Percentiles rank a stretch among this genome's conserved stretches.
These are phyloP conservation scores for Arizona elegans DNA, from an alignment of 2,113 vertebrate genomes.

Conservation along the genomic window DNA sequence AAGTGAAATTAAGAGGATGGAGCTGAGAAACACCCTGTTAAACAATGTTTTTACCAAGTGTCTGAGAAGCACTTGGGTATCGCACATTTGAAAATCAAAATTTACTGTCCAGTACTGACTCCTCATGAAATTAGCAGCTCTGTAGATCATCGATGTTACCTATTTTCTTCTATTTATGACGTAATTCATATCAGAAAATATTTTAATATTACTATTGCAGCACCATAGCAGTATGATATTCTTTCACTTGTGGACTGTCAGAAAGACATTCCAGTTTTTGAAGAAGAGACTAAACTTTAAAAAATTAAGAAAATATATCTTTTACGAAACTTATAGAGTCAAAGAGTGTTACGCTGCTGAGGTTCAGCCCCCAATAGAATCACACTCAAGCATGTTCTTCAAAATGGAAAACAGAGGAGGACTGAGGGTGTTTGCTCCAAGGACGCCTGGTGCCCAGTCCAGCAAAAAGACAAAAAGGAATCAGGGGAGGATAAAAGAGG, in stretches of 20 bases:
- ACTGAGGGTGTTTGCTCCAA: background rate
- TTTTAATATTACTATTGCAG: background rate
- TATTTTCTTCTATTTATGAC: background rate
- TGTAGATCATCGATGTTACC: background rate
- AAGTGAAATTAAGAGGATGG: background rate
- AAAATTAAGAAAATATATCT: background rate
- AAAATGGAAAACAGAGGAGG: background rate
- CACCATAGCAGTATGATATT: background rate
- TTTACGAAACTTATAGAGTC: background rate
- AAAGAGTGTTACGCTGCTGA: background rate
- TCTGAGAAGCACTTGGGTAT: background rate
- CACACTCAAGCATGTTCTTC: background rate
- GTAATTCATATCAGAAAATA: background rate
- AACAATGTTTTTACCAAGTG: background rate
- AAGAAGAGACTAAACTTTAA: background rate
- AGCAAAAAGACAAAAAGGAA: background rate
- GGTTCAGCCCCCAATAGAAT: background rate
- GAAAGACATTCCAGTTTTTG: background rate
- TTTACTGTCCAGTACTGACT: background rate
- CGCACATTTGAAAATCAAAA: background rate
- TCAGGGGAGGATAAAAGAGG: background rate
- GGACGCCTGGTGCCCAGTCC: background rate
- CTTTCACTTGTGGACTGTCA: background rate
- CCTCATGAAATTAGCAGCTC: background rate
- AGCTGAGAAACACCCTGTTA: background rate